Base-by-base conservation (phyloP, 2,888 invertebrate genomes). In the Dastarcus helophoroides region DNA sequence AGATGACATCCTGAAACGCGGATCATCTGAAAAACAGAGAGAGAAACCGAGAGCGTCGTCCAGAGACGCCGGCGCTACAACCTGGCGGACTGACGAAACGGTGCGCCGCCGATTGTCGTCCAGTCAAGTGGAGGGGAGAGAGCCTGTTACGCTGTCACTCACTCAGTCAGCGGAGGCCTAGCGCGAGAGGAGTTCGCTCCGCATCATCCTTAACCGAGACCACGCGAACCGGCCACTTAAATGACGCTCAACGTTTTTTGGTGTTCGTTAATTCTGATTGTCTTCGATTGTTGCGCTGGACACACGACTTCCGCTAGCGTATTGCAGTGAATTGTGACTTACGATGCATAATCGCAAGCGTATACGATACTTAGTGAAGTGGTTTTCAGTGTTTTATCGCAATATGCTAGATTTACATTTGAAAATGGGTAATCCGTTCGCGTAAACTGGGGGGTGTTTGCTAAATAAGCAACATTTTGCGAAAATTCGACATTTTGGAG, bases 101-200 rank as follows among this genome's bases (percentile, higher is more conserved):
- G 43, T 55, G 57, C 57, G 48, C 47, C 48, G 52, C 23, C 30
- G 36, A 44, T 47, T 49, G 49, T 50, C 50, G 49, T 46, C 44
- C 44, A 41, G 40, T 41, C 41, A 35, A 42, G 45, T 48, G 46
- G 54, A 50, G 53, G 56, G 57, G 55, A 56, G 44, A 53, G 52
- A 51, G 47, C 50, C 52, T 56, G 53, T 49, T 52, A 50, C 47
- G 50, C 56, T 61, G 61, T 61, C 61, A 61, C 54, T 62, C 62
- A 62, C 53, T 61, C 59, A 62, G 62, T 61, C 57, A 59, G 53
- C 58, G 55, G 54, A 56, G 58, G 52, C 53, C 52, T 47, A 51
- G 54, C 53, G 40, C 40, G 43, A 43, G 47, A 43, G 52, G 44
- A 54, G 57, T 56, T 55, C 48, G 55, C 43, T 50, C 35, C 43